Evolutionary conservation across 35 echinoderm and acorn worm species (phyloP).

Genomic region (Holothuria glaberrima): DNA sequence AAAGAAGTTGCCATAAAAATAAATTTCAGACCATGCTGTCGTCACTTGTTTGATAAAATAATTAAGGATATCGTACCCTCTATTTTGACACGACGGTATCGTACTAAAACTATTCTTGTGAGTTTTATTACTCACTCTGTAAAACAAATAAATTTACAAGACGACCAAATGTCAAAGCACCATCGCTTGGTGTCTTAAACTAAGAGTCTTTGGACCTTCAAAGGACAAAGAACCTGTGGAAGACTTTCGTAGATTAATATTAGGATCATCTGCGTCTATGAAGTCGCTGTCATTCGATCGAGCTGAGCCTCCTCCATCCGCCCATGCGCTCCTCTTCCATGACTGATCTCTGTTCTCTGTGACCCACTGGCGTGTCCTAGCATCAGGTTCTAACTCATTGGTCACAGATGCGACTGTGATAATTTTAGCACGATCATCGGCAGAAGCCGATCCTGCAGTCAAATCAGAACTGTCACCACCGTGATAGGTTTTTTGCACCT

Average conservation of each 20-base stretch:
- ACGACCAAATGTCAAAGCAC: conserved; percentile 22
- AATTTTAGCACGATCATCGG: neutral
- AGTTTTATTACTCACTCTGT: no score
- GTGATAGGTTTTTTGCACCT: neutral
- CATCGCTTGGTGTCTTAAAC: conserved; percentile 43
- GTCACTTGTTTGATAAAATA: no score
- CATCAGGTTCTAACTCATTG: conserved; percentile 16
- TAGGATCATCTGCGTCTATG: neutral
- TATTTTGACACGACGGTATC: no score
- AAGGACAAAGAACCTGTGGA: conserved; percentile 44
- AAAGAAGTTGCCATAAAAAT: no score
- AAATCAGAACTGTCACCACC: neutral
- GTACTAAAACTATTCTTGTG: no score
- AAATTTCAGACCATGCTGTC: no score
- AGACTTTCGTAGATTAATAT: conserved; percentile 42
- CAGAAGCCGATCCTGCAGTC: neutral
- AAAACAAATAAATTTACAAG: no score
- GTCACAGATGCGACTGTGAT: conserved; percentile 41
- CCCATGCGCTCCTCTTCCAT: neutral
- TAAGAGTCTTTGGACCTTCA: conserved; percentile 26
- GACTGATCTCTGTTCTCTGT: conserved; percentile 24
- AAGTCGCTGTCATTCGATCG: neutral
- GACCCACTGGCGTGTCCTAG: conserved; percentile 31
- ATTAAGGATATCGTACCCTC: no score
- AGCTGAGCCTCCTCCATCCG: neutral